A percentile compares a stretch with the other conserved stretches of the same genome.
phyloP scores from a whole-genome alignment of 2,888 invertebrate species.

The Spisula subtruncata region DNA sequence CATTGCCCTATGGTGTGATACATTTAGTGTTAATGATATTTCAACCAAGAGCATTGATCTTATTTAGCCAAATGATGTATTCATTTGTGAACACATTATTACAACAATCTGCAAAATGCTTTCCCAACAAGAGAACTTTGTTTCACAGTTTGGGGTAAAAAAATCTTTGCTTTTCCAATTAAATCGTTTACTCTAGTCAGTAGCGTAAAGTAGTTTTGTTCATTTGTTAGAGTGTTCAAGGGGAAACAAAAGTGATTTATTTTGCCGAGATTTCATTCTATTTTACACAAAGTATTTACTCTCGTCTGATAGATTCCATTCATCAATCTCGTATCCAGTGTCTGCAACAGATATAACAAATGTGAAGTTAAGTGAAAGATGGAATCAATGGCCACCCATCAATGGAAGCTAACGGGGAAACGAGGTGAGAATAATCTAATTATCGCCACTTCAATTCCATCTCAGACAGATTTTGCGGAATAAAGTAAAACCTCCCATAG shows the following conservation, averaged over 20 bases:
- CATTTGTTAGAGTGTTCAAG: background rate
- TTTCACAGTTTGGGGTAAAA: no score
- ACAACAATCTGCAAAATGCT: no score
- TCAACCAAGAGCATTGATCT: no score
- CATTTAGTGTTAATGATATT: no score
- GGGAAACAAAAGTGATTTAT: background rate
- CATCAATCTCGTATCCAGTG: constrained; percentile 50
- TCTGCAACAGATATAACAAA: constrained; percentile 41
- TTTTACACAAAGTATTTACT: constrained; percentile 40
- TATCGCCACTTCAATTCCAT: background rate
- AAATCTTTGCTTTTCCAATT: no score
- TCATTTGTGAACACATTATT: no score
- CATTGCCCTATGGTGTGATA: no score
- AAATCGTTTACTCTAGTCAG: no score
- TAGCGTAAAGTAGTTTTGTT: no score
- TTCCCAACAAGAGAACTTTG: no score
- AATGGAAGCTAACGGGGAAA: constrained; percentile 4
- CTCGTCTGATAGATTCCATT: constrained; percentile 19
- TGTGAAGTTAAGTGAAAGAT: constrained; percentile 5
- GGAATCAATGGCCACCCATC: background rate
- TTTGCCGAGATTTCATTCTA: background rate
- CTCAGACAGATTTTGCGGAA: background rate
- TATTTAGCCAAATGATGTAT: no score
- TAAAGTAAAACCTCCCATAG: constrained; percentile 2
- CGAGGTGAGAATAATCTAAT: background rate